Conservation (phyloP, 2,797 vertebrate genomes). For the Eospalax fontanierii region DNA sequence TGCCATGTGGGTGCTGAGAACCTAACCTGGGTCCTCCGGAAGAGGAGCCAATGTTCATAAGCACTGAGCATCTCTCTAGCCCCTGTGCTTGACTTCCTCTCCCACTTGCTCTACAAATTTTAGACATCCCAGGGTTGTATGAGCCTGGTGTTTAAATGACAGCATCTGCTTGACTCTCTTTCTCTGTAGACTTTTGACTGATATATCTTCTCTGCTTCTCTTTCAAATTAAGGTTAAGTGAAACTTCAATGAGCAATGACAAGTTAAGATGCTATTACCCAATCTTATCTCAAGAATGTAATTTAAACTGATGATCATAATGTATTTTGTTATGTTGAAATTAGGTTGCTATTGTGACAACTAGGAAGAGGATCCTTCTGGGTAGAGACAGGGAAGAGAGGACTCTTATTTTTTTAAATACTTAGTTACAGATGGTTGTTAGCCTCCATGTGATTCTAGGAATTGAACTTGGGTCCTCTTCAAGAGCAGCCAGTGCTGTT, state of each 20-base stretch:
- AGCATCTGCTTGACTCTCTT: not conserved
- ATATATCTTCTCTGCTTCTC: not conserved
- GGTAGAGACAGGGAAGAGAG: too few relatives aligned
- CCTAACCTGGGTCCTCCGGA: too few relatives aligned
- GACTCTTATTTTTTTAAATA: not conserved
- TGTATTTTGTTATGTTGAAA: not conserved
- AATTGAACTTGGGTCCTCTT: too few relatives aligned
- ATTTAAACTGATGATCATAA: not conserved
- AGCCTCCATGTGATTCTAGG: too few relatives aligned
- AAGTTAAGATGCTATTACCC: not conserved
- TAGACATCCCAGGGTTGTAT: not conserved
- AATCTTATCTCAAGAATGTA: not conserved
- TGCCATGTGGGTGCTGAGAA: too few relatives aligned
- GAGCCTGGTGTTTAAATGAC: not conserved
- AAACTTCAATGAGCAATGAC: not conserved
- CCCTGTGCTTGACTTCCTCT: not conserved
- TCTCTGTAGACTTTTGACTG: not conserved
- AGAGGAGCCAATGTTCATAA: too few relatives aligned
- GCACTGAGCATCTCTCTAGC: too few relatives aligned
- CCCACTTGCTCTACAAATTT: not conserved
- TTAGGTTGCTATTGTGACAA: not conserved
- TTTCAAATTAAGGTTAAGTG: slow-evolving; percentile 14
- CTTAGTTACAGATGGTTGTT: too few relatives aligned
- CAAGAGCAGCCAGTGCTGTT: too few relatives aligned
- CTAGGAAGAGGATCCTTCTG: not conserved